Evolutionary conservation across 1,140 invertebrate genomes (phyloP).

Genomic region (Triops longicaudatus): DNA sequence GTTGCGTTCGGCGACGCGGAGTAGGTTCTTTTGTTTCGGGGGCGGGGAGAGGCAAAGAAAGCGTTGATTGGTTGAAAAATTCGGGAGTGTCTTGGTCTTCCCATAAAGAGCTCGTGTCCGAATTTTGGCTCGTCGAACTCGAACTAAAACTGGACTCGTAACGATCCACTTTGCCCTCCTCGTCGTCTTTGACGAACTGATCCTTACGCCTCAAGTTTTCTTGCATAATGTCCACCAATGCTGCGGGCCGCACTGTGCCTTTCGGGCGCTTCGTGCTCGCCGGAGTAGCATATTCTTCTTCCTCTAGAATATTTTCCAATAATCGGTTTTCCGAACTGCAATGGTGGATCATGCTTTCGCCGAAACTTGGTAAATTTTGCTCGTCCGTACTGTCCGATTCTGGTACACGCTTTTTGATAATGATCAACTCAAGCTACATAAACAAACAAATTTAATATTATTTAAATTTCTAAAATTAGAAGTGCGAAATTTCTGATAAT

Average conservation of each 20-base stretch:
- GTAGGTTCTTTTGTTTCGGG: neutral
- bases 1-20: conserved; percentile 20
- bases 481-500: no score
- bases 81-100: neutral
- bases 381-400: no score
- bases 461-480: no score
- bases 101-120: neutral
- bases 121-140: neutral
- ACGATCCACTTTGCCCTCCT: neutral
- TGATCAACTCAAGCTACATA: neutral
- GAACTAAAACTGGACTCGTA: neutral
- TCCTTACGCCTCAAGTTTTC: conserved; percentile 2
- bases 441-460: neutral
- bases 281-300: neutral
- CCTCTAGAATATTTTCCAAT: conserved; percentile 20
- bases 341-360: conserved; percentile 20
- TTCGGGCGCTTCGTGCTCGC: neutral
- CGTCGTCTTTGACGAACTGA: conserved; percentile 17
- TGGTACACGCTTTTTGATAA: neutral
- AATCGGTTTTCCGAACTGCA: neutral
- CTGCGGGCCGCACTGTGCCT: neutral
- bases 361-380: conserved; percentile 13
- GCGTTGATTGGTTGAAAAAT: neutral
- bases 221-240: neutral
- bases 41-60: neutral